Percentiles rank a stretch among this genome's conserved stretches.
Conservation (phyloP, 2,888 invertebrate species). For the Leucoma salicis region DNA sequence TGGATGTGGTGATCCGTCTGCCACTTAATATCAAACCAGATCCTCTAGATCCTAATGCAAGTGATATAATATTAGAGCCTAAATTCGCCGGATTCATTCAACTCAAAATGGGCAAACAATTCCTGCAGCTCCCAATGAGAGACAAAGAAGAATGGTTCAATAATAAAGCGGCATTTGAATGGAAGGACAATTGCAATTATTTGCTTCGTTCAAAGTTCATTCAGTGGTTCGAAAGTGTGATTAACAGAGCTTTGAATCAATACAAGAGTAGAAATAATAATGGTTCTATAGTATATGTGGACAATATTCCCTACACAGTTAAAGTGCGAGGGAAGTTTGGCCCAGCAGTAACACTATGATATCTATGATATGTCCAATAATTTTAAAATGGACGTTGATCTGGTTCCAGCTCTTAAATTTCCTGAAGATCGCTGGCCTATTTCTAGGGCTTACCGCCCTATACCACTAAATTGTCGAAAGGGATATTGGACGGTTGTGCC, state of each 20-base stretch:
- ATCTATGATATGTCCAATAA: slow-evolving; percentile 44
- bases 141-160: slow-evolving; percentile 47
- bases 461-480: slow-evolving; percentile 41
- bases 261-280: slow-evolving; percentile 25
- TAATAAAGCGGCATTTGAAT: slow-evolving; percentile 57
- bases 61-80: slow-evolving; percentile 59
- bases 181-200: slow-evolving; percentile 64
- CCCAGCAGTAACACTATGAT: slow-evolving; percentile 80
- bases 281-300: slow-evolving; percentile 32
- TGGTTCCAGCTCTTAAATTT: slow-evolving; percentile 79
- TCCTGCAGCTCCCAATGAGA: slow-evolving; percentile 44
- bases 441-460: slow-evolving; percentile 35
- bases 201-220: slow-evolving; percentile 69
- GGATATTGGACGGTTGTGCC: slow-evolving; percentile 73
- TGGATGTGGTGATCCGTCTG: slow-evolving; percentile 79
- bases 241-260: slow-evolving; percentile 60
- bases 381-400: slow-evolving; percentile 70
- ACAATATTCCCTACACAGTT: slow-evolving; percentile 61
- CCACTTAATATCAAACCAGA: slow-evolving; percentile 57
- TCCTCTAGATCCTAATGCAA: slow-evolving; percentile 35
- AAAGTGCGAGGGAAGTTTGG: slow-evolving; percentile 53
- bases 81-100: slow-evolving; percentile 70
- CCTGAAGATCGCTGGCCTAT: slow-evolving; percentile 65
- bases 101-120: slow-evolving; percentile 61
- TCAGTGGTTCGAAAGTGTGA: slow-evolving; percentile 79